Evolutionary conservation across 2,888 invertebrate genomes (phyloP).

Genomic region (Aproaerema taeniolella): DNA sequence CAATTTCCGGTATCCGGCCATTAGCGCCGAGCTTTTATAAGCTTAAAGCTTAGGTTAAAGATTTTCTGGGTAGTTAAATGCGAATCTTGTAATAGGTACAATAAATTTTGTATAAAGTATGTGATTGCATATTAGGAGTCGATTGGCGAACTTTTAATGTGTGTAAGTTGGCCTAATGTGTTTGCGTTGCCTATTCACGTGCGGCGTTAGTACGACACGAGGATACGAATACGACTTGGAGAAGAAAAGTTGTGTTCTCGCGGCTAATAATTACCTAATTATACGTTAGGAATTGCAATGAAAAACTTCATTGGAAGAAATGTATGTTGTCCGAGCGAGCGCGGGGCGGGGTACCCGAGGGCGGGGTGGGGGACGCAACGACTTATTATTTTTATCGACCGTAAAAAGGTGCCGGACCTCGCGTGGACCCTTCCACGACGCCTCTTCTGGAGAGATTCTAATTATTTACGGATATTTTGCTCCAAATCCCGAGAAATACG

Average conservation of each 20-base stretch:
- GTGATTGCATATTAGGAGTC: constrained; percentile 77
- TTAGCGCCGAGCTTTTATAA: constrained; percentile 83
- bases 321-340: constrained; percentile 70
- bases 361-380: constrained; percentile 34
- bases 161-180: constrained; percentile 74
- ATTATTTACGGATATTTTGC: constrained; percentile 69
- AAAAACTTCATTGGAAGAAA: constrained; percentile 58
- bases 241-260: constrained; percentile 18
- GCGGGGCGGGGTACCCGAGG: constrained; percentile 28
- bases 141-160: constrained; percentile 74
- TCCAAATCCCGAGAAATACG: constrained; percentile 61
- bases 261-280: too few relatives aligned
- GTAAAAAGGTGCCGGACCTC: constrained; percentile 70
- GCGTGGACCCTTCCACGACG: constrained; percentile 53
- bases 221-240: too few relatives aligned
- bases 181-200: constrained; percentile 29
- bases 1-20: constrained; percentile 94
- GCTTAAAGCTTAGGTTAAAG: constrained; percentile 79
- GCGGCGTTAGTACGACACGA: too few relatives aligned
- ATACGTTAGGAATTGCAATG: constrained; percentile 25
- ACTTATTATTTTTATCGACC: constrained; percentile 74
- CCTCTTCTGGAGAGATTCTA: constrained; percentile 58
- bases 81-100: constrained; percentile 77
- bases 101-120: constrained; percentile 77
- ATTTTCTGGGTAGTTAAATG: constrained; percentile 78